Base-by-base conservation (phyloP, 2,113 vertebrate species). In the Orycteropus afer region DNA sequence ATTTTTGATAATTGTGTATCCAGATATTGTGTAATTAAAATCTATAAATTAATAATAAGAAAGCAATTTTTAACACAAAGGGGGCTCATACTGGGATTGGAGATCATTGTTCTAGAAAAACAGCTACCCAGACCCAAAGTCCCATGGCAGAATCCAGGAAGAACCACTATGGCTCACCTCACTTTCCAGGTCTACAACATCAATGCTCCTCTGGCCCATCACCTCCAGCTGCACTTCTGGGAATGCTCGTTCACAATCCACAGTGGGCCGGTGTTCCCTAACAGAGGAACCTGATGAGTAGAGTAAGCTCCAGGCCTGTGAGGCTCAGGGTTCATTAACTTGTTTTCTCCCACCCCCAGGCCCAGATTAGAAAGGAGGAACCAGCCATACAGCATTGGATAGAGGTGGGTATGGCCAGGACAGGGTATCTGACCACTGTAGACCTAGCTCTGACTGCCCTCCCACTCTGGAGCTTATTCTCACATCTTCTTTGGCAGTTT, bases 181-280 rank as follows among this genome's bases (percentile, higher is more conserved):
- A 47, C 92, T 97, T 83, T 98, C 98, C 78, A 98, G 93, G 80
- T 97, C 96, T 37, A 98, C 95, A 0, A 86, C 86, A 27, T 98
- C 97, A 9, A 91, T 95, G 96, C 96, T 98, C 95, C 3, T 98
- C 98, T 77, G 96, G 71, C 77, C 53, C 34, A 37, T 45, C 5
- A 29, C 67, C n/a, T 96, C 97, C 2, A 73, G 89, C 9, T n/a
- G 95, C 59, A 97, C 89, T 84, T 98, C 98, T n/a, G 97, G 97
- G 86, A 99, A 99, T n/a, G 98, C 98, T 42, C 1, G 96, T 34
- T 99, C 98, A 0, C 98, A 98, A 83, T 99, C 99, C 61, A 1
- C 97, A 92, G 98, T 98, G 95, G 99, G 98, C 86, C 91, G 98
- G 88, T 98, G 98, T 96, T 98, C 97, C 90, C 98, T 98, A 93